Conservation (phyloP, 2,113 vertebrate species). For the Channa maculata region DNA sequence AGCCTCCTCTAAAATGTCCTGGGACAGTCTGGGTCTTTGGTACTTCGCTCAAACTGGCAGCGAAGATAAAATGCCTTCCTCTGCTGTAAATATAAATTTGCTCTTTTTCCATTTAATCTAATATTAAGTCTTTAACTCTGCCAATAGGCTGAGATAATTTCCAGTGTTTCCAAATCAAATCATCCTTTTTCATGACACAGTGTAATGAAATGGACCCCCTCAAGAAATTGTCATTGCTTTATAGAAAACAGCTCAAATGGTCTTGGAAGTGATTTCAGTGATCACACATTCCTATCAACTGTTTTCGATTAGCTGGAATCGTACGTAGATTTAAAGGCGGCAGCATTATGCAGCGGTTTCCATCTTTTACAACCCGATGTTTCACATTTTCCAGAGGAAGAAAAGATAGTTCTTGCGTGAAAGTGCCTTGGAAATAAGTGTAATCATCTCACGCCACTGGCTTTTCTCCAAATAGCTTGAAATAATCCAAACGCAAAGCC, state of each 20-base stretch:
- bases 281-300: not conserved
- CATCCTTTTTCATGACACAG: conserved; percentile 1
- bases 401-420: not conserved
- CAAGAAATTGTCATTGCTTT: conserved; percentile 7
- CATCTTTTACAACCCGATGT: conserved; percentile 8
- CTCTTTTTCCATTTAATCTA: conserved; percentile 17
- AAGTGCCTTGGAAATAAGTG: conserved; percentile 9
- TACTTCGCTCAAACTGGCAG: conserved; percentile 5
- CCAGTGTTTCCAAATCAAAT: conserved; percentile 25
- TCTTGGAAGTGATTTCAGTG: not conserved
- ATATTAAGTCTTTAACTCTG: conserved; percentile 7
- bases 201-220: not conserved
- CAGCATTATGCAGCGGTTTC: conserved; percentile 11
- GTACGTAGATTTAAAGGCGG: not conserved
- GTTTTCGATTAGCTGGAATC: conserved; percentile 22
- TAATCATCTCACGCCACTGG: not conserved
- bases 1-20: conserved; percentile 4
- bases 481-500: conserved; percentile 2
- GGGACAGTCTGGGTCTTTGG: not conserved
- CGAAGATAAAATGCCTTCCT: not conserved
- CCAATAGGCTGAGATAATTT: conserved; percentile 13
- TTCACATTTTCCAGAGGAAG: conserved; percentile 8
- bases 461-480: not conserved
- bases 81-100: conserved; percentile 5
- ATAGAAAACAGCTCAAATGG: conserved; percentile 7